Percentiles rank a stretch among this genome's conserved stretches.
These are phyloP conservation scores for Eledona agricola DNA, from an alignment of 2,888 invertebrate genomes.

Conservation along the genomic window DNA sequence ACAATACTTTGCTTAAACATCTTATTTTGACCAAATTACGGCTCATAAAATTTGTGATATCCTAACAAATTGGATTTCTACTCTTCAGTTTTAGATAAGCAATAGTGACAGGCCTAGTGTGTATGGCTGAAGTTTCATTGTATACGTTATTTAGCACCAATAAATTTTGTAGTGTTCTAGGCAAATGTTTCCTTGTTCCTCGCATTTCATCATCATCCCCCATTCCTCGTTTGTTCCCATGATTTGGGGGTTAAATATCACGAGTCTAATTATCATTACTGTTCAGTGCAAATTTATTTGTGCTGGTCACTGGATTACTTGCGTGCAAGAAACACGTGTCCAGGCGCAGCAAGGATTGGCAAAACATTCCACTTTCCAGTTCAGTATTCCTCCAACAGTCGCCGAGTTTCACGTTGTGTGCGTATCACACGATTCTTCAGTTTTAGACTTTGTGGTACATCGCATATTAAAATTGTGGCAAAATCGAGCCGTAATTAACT, in stretches of 20 bases:
- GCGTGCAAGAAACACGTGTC: conserved; percentile 32
- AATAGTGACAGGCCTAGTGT: conserved; percentile 36
- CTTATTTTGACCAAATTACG: conserved; percentile 3
- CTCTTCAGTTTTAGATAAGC: conserved; percentile 29
- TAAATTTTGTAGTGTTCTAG: conserved; percentile 48
- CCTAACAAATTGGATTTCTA: conserved; percentile 22
- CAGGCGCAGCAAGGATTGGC: conserved; percentile 41
- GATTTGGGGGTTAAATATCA: no score
- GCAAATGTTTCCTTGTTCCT: conserved; percentile 1
- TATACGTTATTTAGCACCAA: conserved; percentile 50
- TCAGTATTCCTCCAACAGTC: conserved; percentile 31
- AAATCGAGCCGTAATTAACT: conserved; percentile 5
- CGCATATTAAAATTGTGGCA: conserved; percentile 5
- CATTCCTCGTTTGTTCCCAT: no score
- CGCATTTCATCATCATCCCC: conserved; percentile 2
- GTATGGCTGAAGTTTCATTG: conserved; percentile 45
- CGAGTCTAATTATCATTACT: no score
- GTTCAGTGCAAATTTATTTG: no score
- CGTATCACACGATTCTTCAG: no score
- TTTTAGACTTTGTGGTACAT: no score
- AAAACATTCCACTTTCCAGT: conserved; percentile 32
- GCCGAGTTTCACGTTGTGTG: no score
- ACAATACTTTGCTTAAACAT: conserved; percentile 23
- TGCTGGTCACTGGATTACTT: conserved; percentile 1
- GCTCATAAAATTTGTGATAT: conserved; percentile 45